A percentile compares a stretch with the other conserved stretches of the same genome.
Conservation (phyloP, 2,113 vertebrate species). For the Gobius niger region DNA sequence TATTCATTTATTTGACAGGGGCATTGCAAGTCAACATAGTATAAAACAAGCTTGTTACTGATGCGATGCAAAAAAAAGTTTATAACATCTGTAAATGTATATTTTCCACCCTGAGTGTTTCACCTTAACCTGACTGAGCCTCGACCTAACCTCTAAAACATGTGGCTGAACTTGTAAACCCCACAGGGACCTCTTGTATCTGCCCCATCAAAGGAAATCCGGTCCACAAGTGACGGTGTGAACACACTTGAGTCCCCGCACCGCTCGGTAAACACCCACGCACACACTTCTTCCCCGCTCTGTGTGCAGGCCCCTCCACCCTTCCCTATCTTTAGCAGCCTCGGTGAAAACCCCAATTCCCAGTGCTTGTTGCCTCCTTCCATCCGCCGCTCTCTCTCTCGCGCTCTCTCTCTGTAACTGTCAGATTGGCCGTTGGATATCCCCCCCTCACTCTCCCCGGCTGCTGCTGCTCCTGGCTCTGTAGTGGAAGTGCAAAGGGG, state of each 20-base stretch:
- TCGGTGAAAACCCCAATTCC: conserved; percentile 46
- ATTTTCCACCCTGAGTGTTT: too few relatives aligned
- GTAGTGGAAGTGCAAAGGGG: background rate
- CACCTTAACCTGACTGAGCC: too few relatives aligned
- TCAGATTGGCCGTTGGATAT: conserved; percentile 50
- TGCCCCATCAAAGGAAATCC: too few relatives aligned
- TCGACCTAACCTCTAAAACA: too few relatives aligned
- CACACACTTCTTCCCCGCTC: background rate
- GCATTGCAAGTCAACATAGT: too few relatives aligned
- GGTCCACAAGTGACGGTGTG: background rate
- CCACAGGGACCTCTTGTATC: too few relatives aligned
- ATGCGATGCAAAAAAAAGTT: too few relatives aligned
- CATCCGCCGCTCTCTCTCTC: background rate
- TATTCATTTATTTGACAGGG: too few relatives aligned
- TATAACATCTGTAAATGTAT: too few relatives aligned
- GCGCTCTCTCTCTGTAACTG: conserved; percentile 29
- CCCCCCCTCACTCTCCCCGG: conserved; percentile 25
- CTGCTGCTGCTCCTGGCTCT: conserved; percentile 19
- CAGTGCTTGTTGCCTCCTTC: conserved; percentile 35
- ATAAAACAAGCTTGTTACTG: too few relatives aligned
- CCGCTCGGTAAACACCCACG: background rate
- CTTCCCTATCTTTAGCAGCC: background rate
- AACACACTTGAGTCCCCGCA: background rate
- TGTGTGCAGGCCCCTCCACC: conserved; percentile 19
- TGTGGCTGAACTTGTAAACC: too few relatives aligned